Evolutionary conservation across 2,888 invertebrate genomes (phyloP).

Genomic region (Lithophane ornitopus): DNA sequence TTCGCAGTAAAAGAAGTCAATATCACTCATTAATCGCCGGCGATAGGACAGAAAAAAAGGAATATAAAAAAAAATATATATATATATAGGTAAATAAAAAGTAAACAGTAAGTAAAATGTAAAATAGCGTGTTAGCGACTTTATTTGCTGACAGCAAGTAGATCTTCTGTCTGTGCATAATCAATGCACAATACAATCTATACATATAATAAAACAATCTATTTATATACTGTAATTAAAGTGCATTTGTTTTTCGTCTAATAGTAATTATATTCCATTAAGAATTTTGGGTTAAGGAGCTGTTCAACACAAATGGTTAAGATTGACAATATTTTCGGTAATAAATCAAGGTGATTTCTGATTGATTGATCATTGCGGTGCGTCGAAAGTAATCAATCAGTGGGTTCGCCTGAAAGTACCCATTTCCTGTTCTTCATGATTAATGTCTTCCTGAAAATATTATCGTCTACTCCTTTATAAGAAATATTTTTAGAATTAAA

Average conservation of each 20-base stretch:
- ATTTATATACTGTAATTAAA: too few species aligned
- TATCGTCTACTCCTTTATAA: not conserved
- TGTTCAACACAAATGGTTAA: not conserved
- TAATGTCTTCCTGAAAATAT: not conserved
- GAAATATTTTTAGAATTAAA: too few species aligned
- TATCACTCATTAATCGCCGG: not conserved
- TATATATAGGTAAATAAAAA: too few species aligned
- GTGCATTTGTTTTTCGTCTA: conserved; percentile 13
- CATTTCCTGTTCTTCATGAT: conserved; percentile 15
- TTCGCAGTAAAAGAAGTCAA: not conserved
- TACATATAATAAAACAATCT: too few species aligned
- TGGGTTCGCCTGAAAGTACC: conserved; percentile 6
- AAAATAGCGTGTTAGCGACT: too few species aligned
- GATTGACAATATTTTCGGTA: conserved; percentile 43
- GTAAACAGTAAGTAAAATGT: too few species aligned
- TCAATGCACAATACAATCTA: too few species aligned
- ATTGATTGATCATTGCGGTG: conserved; percentile 47
- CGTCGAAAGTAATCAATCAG: conserved; percentile 52
- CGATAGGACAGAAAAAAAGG: too few species aligned
- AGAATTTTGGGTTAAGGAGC: not conserved
- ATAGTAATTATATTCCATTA: conserved; percentile 24
- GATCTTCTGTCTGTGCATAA: too few species aligned
- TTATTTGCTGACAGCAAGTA: too few species aligned
- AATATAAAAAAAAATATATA: too few species aligned
- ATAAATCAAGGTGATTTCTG: conserved; percentile 45